Conservation (phyloP, 2,113 vertebrate species). For the Alosa alosa region DNA sequence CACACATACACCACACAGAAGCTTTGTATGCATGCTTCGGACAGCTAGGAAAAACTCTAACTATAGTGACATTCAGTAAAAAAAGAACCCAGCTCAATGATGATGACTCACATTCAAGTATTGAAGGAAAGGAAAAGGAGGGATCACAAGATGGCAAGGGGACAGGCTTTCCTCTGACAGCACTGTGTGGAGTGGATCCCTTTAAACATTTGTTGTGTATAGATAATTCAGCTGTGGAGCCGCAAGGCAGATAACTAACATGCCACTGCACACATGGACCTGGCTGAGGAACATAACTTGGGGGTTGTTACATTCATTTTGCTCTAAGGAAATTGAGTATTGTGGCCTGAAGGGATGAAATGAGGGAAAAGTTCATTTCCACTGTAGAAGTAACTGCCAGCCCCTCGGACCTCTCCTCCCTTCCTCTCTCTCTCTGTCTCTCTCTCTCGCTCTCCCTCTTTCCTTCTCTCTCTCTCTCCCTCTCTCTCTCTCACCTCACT, state of each 20-base stretch:
- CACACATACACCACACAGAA: not conserved
- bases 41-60: not conserved
- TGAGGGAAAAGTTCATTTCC: not conserved
- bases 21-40: not conserved
- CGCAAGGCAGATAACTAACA: not conserved
- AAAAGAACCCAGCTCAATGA: not conserved
- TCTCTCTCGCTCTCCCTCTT: not conserved
- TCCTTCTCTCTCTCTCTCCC: not conserved
- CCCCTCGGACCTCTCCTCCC: not conserved
- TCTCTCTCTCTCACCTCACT: slow-evolving; percentile 59
- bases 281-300: not conserved
- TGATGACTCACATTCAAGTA: not conserved
- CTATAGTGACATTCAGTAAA: not conserved
- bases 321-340: slow-evolving; percentile 5
- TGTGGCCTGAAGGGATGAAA: not conserved
- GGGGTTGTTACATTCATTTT: not conserved
- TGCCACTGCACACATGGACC: not conserved
- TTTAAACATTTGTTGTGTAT: not conserved
- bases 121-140: not conserved
- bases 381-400: not conserved
- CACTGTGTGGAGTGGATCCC: too few relatives aligned
- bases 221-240: not conserved
- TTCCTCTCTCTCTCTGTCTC: not conserved
- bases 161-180: not conserved
- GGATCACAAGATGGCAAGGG: not conserved